Evolutionary conservation across 2,113 vertebrate species (phyloP), one percentile per base, ranked within the genome.

Genomic region (Cephalopholis sonnerati): DNA sequence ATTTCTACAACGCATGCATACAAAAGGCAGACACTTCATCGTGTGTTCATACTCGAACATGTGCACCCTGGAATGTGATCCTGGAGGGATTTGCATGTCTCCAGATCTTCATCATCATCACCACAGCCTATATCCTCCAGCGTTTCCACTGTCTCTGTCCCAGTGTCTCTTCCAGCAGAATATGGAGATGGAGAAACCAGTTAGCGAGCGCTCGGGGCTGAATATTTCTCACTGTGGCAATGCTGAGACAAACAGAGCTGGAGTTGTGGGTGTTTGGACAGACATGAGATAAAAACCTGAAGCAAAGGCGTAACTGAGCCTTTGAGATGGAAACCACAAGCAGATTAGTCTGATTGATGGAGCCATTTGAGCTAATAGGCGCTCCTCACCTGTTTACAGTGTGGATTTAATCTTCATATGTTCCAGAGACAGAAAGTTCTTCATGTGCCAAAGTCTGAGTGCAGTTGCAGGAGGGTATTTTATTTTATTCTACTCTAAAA

Each of bases 71-170:
- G 59, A 79, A 86, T 3, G 67, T 69, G 87, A 86, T 80, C 73
- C 83, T 58, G 66, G 29, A 76, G 51, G 74, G 78, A 81, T 89
- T 85, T 86, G 25, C 69, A 46, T 61, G 79, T 90, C 86, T 90
- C 82, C 80, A 84, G 76, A 82, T 72, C 73, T 77, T 81, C 75
- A 58, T 81, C 64, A 64, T 76, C 62, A 36, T 79, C 71, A 75
- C 7, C 53, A 12, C 9, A 76, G 65, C 13, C 50, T 17, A 20
- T 77, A 58, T 89, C 88, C 76, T 86, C 51, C 75, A 79, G 81
- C 39, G 3, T 10, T 87, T 89, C 89, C 79, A 81, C 54, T 1
- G 61, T 71, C 80, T 85, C 70, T 29, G 53, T 57, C 46, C 1
- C 36, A 9, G 18, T 27, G 61, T 76, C 70, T 86, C 39, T 61